Evolutionary conservation across 2,888 invertebrate genomes (phyloP).

Genomic region (Bombylius discolor): DNA sequence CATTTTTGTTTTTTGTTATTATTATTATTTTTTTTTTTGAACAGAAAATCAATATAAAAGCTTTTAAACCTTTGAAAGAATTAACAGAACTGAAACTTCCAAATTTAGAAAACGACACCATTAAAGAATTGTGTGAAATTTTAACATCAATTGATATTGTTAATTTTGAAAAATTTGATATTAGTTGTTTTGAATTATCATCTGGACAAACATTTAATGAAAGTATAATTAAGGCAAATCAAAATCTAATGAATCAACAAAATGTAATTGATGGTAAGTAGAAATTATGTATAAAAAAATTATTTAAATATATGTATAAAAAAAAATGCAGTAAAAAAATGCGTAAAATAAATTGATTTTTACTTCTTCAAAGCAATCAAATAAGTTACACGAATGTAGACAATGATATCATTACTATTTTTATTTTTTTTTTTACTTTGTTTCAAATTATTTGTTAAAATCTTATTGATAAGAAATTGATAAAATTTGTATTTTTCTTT

Average conservation of each 20-base stretch:
- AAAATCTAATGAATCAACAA: neutral
- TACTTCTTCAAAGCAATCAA: too few species aligned
- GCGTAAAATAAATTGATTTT: too few species aligned
- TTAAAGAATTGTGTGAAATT: constrained; percentile 29
- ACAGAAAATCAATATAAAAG: constrained; percentile 34
- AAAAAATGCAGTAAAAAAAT: too few species aligned
- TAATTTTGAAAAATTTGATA: constrained; percentile 29
- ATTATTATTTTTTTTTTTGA: constrained; percentile 8
- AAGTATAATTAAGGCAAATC: constrained; percentile 17
- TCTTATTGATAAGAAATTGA: too few species aligned
- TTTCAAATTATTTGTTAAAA: too few species aligned
- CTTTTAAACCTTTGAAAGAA: constrained; percentile 29
- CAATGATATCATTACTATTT: too few species aligned
- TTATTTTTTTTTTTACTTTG: too few species aligned
- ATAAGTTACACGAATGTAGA: too few species aligned
- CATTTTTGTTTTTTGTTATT: constrained; percentile 7
- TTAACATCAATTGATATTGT: constrained; percentile 33
- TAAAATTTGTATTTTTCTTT: too few species aligned
- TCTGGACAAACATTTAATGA: constrained; percentile 33
- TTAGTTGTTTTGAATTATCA: constrained; percentile 34
- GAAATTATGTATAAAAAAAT: too few species aligned
- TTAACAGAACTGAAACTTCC: constrained; percentile 32
- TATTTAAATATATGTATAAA: too few species aligned
- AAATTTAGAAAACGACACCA: constrained; percentile 25
- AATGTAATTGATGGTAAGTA: neutral